These are phyloP conservation scores for Nematolebias whitei DNA, from an alignment of 2,113 vertebrate species.

Conservation along the genomic window DNA sequence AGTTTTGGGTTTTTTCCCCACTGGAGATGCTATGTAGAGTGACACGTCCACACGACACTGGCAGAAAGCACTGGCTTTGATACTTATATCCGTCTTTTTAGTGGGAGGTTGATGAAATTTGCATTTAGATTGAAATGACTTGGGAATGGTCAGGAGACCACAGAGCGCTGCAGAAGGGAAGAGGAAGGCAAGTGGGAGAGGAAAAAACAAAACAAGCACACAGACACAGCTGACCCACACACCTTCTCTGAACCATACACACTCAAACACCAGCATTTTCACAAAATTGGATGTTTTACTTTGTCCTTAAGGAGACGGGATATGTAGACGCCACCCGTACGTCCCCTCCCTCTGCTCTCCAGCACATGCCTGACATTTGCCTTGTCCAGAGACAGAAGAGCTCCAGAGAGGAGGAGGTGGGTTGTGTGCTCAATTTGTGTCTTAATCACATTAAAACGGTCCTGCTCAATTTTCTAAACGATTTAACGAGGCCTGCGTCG, in stretches of 20 bases:
- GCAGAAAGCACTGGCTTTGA: constrained; percentile 69
- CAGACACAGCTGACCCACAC: neutral
- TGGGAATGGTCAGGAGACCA: constrained; percentile 67
- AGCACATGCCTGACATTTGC: constrained; percentile 42
- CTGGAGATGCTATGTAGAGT: constrained; percentile 56
- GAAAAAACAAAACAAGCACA: constrained; percentile 5
- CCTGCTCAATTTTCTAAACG: constrained; percentile 57
- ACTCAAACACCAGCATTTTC: neutral
- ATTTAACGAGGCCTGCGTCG: constrained; percentile 50
- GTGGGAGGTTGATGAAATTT: constrained; percentile 76
- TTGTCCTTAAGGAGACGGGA: constrained; percentile 19
- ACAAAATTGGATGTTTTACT: constrained; percentile 8
- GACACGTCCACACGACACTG: constrained; percentile 54
- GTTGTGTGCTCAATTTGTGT: constrained; percentile 44
- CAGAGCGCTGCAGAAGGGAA: constrained; percentile 59
- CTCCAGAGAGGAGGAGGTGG: constrained; percentile 29
- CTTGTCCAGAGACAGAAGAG: constrained; percentile 28
- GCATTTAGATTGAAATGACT: constrained; percentile 82
- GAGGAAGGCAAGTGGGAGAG: constrained; percentile 18
- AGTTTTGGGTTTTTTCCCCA: constrained; percentile 13
- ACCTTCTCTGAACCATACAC: constrained; percentile 11
- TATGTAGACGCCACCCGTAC: neutral
- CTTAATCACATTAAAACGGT: constrained; percentile 64
- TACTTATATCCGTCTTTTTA: constrained; percentile 80
- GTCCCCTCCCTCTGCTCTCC: constrained; percentile 14